Base-by-base conservation (phyloP, 2,888 invertebrate species). In the Hyposoter didymator region DNA sequence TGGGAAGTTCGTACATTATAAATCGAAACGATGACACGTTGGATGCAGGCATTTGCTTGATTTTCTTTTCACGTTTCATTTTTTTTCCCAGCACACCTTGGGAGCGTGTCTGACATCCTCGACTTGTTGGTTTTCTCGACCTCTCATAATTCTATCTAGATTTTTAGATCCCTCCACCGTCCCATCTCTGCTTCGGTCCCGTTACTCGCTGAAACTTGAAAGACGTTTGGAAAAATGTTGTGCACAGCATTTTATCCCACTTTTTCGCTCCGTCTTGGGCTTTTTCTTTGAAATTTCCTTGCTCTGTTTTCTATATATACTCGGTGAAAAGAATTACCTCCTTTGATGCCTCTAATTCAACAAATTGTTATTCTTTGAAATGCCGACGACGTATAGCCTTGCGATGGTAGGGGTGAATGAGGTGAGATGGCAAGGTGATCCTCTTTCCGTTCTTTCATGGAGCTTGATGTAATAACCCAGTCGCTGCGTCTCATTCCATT, bases 341-440 rank as follows among this genome's bases (percentile, higher is more conserved):
- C 91, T 92, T 92, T 92, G 91, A 91, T 87, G 88, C 87, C 87
- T 88, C 90, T 92, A 92, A 93, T 93, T 92, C 90, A 85, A 87
- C 88, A 91, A 93, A 92, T 91, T 92, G 91, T 92, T 92, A 92
- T 93, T 91, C 91, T 89, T 88, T 90, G 89, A 91, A 89, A 88
- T 86, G 39, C 7, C 86, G 45, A 80, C 74, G 67, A 47, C 78
- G 75, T 45, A n/a, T n/a, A 49, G 76, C 73, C 55, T 73, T 28
- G 64, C 64, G 55, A 70, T 39, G 22, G 39, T 39, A 8, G 39
- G 49, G 19, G 28, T 19, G 75, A 82, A 74, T 69, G 76, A 67
- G 47, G 39, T 55, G 64, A 75, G 70, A 52, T 47, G 49, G 67
- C 73, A 76, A 49, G 83, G n/a, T 43, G 59, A 76, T 85, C 76